A percentile compares a stretch with the other conserved stretches of the same genome.
Evolutionary conservation across 2,797 vertebrate genomes (phyloP).

Genomic region (Sylvilagus floridanus): DNA sequence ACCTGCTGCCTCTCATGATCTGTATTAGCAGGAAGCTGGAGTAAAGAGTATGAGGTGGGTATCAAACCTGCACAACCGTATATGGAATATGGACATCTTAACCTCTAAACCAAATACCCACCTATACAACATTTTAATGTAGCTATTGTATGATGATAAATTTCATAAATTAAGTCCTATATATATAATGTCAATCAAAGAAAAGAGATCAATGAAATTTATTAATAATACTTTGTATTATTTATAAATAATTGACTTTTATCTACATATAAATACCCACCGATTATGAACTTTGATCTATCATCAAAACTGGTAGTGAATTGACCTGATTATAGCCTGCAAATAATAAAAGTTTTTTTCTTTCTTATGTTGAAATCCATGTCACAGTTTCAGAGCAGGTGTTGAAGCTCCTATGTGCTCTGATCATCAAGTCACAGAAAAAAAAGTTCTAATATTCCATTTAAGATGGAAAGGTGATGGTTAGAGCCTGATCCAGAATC

Average conservation of each 20-base stretch:
- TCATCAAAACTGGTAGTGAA: background rate
- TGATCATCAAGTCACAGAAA: slow-evolving; percentile 70
- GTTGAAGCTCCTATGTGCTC: slow-evolving; percentile 76
- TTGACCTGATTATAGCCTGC: slow-evolving; percentile 71
- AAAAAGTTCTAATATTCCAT: slow-evolving; percentile 77
- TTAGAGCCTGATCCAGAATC: slow-evolving; percentile 84
- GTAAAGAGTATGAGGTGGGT: too few relatives aligned
- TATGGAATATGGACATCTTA: too few relatives aligned
- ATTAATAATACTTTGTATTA: slow-evolving; percentile 83
- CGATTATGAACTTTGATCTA: slow-evolving; percentile 70
- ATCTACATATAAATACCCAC: slow-evolving; percentile 73
- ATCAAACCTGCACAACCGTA: too few relatives aligned
- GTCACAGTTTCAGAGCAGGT: slow-evolving; percentile 67
- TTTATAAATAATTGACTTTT: slow-evolving; percentile 80
- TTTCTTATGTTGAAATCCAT: slow-evolving; percentile 78
- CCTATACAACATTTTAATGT: slow-evolving; percentile 55
- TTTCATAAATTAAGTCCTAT: slow-evolving; percentile 83
- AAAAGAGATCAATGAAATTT: slow-evolving; percentile 71
- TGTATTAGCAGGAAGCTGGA: too few relatives aligned
- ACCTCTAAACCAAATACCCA: too few relatives aligned
- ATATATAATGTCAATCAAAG: slow-evolving; percentile 77
- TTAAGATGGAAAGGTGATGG: slow-evolving; percentile 69
- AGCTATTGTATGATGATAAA: slow-evolving; percentile 72
- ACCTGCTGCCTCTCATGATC: too few relatives aligned
- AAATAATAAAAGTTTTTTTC: slow-evolving; percentile 42